A percentile compares a stretch with the other conserved stretches of the same genome.
Evolutionary conservation across 2,797 vertebrate genomes (phyloP).

Genomic region (Rhincodon typus): DNA sequence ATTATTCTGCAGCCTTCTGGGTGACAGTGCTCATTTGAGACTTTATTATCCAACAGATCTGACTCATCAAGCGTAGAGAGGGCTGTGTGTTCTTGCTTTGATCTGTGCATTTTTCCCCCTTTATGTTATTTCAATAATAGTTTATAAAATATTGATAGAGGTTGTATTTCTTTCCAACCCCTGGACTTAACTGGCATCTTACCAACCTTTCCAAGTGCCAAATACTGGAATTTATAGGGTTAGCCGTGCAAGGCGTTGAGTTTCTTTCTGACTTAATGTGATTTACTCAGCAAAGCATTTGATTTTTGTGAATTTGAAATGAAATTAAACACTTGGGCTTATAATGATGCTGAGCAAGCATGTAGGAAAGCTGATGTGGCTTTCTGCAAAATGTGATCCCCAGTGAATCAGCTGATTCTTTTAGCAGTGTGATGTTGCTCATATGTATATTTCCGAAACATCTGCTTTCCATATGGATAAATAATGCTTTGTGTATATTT

Average conservation of each 20-base stretch:
- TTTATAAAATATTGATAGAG: neutral
- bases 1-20: neutral
- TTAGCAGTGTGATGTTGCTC: conserved; percentile 44
- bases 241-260: neutral
- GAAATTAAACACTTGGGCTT: conserved; percentile 43
- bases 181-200: neutral
- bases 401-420: conserved; percentile 54
- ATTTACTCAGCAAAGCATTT: neutral
- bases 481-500: conserved; percentile 50
- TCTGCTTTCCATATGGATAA: conserved; percentile 81
- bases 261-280: neutral
- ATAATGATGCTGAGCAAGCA: conserved; percentile 52
- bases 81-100: neutral
- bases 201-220: neutral
- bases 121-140: neutral
- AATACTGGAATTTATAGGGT: neutral
- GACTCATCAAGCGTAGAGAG: neutral
- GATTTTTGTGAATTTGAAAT: conserved; percentile 36
- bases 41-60: neutral
- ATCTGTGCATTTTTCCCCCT: neutral
- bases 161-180: neutral
- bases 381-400: conserved; percentile 49
- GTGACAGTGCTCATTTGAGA: neutral
- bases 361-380: conserved; percentile 44
- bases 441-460: conserved; percentile 63